A percentile compares a stretch with the other conserved stretches of the same genome.
These are phyloP conservation scores for Apteryx mantelli DNA, from an alignment of 2,113 vertebrate species.

Conservation along the genomic window DNA sequence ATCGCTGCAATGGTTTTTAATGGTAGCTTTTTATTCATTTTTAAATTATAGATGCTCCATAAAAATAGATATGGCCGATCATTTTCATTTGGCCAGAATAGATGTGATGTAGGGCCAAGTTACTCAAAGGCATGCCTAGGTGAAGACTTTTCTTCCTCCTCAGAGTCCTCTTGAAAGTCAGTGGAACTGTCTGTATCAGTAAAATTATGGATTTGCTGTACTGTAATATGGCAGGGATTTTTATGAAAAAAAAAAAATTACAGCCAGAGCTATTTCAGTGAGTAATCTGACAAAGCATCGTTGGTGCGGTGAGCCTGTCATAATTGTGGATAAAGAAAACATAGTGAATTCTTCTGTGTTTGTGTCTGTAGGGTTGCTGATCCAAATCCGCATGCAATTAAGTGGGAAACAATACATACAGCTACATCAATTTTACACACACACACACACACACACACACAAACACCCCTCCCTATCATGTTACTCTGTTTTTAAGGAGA, in stretches of 20 bases:
- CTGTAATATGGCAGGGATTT: not conserved
- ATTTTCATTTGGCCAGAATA: not conserved
- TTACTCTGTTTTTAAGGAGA: not conserved
- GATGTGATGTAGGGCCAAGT: not conserved
- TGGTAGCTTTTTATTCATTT: not conserved
- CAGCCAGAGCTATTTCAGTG: not conserved
- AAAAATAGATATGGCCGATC: not conserved
- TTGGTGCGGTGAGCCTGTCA: not conserved
- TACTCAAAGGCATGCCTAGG: not conserved
- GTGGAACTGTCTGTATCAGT: not conserved
- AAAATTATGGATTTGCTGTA: not conserved
- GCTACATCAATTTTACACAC: not conserved
- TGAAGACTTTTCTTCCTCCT: not conserved
- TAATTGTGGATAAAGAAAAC: not conserved
- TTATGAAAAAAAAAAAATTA: constrained; percentile 4
- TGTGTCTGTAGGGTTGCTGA: not conserved
- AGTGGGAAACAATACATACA: not conserved
- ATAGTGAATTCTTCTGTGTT: not conserved
- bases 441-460: too few species aligned
- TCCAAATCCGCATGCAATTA: not conserved
- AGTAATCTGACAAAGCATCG: not conserved
- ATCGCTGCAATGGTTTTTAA: not conserved
- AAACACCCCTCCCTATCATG: not conserved
- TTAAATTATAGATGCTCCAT: not conserved
- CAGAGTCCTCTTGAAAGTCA: not conserved